Evolutionary conservation across 1,140 invertebrate species (phyloP), one percentile per base, ranked within the genome.

Genomic region (Brachystomella parvula): DNA sequence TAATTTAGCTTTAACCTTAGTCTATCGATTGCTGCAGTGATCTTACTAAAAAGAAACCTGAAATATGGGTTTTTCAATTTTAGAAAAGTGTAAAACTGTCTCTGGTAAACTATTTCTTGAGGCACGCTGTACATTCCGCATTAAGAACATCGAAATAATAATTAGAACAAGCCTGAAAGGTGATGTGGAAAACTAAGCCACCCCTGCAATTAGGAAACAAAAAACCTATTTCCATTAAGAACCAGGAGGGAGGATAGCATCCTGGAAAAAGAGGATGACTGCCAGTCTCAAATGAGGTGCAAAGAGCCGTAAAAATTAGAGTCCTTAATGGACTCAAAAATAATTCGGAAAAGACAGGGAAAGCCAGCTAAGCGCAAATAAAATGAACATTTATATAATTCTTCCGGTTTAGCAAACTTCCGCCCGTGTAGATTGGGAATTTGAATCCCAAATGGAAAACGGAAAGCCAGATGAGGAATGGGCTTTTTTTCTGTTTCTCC

Each of bases 251-350:
- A 9, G 3, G 58, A 35, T 60, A 26, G 29, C 33, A 30, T 60
- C 19, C 17, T 35, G 58, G 24, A 26, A 19, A 35, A 19, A 12
- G 6, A 62, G 9, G 15, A 17, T 62, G 60, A 62, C 44, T 62
- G 60, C 39, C 60, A 62, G 60, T 39, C 60, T 21, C 60, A 62
- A 62, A 62, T 62, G 60, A 62, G 60, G 60, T 62, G 60, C 60
- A 62, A 62, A 62, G 60, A 62, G 35, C 12, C 60, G 35, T 62
- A 35, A 62, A 62, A 62, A 62, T 28, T 59, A 28, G 21, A 59
- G 3, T 29, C 26, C 57, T 17, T 26, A 28, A 59, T 21, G 30
- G 6, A 29, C 57, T 29, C 9, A 28, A 59, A 21, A 56, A 9
- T 21, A 56, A 12, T 56, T 26, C 24, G 49, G 12, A 56, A 6